A percentile compares a stretch with the other conserved stretches of the same genome.
Conservation (phyloP, 2,888 invertebrate species). For the Macrosoma leucophasiata region DNA sequence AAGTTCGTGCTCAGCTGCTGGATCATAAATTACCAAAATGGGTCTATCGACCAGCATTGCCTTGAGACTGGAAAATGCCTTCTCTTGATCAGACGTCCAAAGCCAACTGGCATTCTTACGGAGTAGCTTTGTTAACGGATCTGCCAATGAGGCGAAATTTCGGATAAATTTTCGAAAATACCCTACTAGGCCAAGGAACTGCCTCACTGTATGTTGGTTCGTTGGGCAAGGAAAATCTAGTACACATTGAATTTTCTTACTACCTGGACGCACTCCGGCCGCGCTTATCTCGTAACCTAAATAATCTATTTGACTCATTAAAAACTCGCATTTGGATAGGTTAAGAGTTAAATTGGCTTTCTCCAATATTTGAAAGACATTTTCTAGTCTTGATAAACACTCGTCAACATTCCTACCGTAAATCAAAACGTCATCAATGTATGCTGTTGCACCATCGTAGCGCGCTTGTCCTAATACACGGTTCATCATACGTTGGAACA, state of each 20-base stretch:
- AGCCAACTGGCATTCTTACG: slow-evolving; percentile 18
- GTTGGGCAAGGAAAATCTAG: slow-evolving; percentile 19
- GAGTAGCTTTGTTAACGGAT: slow-evolving; percentile 19
- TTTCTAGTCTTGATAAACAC: slow-evolving; percentile 11
- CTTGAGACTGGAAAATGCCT: slow-evolving; percentile 27
- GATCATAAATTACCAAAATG: slow-evolving; percentile 26
- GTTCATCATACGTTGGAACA: slow-evolving; percentile 23
- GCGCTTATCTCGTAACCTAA: slow-evolving; percentile 21
- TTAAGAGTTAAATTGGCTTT: slow-evolving; percentile 17
- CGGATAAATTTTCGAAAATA: slow-evolving; percentile 31
- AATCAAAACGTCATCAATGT: slow-evolving; percentile 16
- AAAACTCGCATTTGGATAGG: slow-evolving; percentile 22
- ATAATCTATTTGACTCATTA: slow-evolving; percentile 20
- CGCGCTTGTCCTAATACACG: slow-evolving; percentile 15
- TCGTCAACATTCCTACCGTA: slow-evolving; percentile 12
- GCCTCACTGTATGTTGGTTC: slow-evolving; percentile 17
- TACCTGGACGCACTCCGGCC: slow-evolving; percentile 22
- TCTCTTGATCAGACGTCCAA: slow-evolving; percentile 27
- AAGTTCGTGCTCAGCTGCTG: slow-evolving; percentile 19
- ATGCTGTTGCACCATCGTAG: slow-evolving; percentile 6
- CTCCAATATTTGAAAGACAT: slow-evolving; percentile 7
- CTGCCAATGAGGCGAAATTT: slow-evolving; percentile 21
- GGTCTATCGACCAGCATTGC: slow-evolving; percentile 23
- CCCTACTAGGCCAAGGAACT: slow-evolving; percentile 26
- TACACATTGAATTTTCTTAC: slow-evolving; percentile 19